A percentile compares a stretch with the other conserved stretches of the same genome.
Conservation (phyloP, 30 jellyfish, hydroid and myxozoan species). For the Aurelia coerulea region DNA sequence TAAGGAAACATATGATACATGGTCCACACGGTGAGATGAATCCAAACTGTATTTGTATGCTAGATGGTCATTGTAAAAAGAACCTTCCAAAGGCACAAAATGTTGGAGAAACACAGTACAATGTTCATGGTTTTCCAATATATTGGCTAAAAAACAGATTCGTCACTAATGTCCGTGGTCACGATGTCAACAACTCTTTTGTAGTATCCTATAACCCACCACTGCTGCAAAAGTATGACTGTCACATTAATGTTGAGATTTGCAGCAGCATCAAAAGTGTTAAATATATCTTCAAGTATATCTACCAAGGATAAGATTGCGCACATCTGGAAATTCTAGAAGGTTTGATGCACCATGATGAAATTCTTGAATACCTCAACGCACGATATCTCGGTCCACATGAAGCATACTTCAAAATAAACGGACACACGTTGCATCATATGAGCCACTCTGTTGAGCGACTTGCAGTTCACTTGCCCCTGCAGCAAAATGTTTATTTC, state of each 20-base stretch:
- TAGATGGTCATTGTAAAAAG: too few species aligned
- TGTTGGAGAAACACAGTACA: background rate
- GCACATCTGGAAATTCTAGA: constrained; percentile 16
- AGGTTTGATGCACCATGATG: background rate
- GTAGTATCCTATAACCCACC: constrained; percentile 57
- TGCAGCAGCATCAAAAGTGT: constrained; percentile 62
- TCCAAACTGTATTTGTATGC: too few species aligned
- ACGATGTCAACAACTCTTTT: background rate
- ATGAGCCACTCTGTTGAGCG: constrained; percentile 40
- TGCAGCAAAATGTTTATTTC: constrained; percentile 46
- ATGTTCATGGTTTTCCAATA: constrained; percentile 67
- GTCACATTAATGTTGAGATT: constrained; percentile 74
- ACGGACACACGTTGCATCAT: background rate
- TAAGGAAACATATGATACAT: background rate
- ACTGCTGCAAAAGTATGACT: constrained; percentile 32
- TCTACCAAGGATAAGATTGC: constrained; percentile 66
- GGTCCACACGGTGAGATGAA: background rate
- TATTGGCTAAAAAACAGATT: constrained; percentile 41
- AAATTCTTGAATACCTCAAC: background rate
- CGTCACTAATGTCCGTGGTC: background rate
- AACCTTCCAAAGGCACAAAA: too few species aligned
- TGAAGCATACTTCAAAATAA: constrained; percentile 11
- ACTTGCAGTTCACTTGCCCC: constrained; percentile 71
- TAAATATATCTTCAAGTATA: constrained; percentile 69
- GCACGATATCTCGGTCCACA: constrained; percentile 53